Evolutionary conservation across 2,797 vertebrate genomes (phyloP), one percentile per base, ranked within the genome.

Genomic region (Hoplostethus atlanticus): DNA sequence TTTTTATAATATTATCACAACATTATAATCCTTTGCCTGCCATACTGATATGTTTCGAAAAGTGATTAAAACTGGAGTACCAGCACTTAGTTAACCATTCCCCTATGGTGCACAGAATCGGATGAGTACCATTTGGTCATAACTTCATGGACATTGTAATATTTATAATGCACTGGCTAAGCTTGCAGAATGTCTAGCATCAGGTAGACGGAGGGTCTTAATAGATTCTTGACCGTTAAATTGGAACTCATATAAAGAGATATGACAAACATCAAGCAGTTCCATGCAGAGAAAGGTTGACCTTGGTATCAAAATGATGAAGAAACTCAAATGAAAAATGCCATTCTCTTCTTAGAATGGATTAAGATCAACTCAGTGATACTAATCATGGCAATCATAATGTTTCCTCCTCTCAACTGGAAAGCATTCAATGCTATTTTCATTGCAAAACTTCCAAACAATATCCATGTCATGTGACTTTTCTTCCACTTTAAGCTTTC

Each of bases 41-140:
- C 15, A 57, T 5, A 31, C 5, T 78, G 60, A 80, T 77, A 76
- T 17, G 79, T 84, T 71, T 67, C 0, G 63, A 47, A 50, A 31
- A 21, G 16, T 61, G n/a, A 61, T 51, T 53, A 64, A 61, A 59
- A 63, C 28, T 28, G 42, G 42, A 69, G 25, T 17, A 67, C 46
- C 40, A 71, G 66, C 16, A 3, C 47, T 54, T 34, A 54, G 53
- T 4, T 68, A 17, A 46, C 47, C 34, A 28, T 31, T 62, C 21
- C 56, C 16, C 48, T 57, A 68, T 40, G 30, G 58, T 68, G 44
- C 58, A 64, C 2, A 56, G n/a, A 34, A 46, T 65, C 30, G 48
- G 3, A n/a, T 58, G 48, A 84, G 76, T 85, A 87, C 80, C 77
- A 64, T 66, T 76, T 72, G 6, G 21, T 66, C 31, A 48, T 15